phyloP scores from a whole-genome alignment of 1,140 invertebrate genomes.

The Drosophila sulfurigaster region DNA sequence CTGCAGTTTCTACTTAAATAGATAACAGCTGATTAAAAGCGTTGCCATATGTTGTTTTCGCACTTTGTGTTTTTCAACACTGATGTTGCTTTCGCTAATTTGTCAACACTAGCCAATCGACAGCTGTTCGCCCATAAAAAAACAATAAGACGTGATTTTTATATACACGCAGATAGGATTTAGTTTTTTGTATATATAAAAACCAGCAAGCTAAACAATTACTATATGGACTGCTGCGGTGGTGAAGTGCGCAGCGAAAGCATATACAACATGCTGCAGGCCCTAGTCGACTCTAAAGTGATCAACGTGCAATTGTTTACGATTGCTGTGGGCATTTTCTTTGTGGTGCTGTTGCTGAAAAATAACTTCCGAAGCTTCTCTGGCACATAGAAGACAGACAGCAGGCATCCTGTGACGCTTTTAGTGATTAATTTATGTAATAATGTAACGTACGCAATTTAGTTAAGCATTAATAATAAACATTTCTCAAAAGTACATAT shows the following conservation, averaged over 20 bases:
- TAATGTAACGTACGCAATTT: slow-evolving; percentile 72
- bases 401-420: slow-evolving; percentile 10
- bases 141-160: slow-evolving; percentile 44
- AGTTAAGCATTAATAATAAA: slow-evolving; percentile 71
- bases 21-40: slow-evolving; percentile 24
- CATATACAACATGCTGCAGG: slow-evolving; percentile 77
- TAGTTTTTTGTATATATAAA: slow-evolving; percentile 40
- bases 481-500: slow-evolving; percentile 42
- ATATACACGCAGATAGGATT: slow-evolving; percentile 25
- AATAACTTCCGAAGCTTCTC: slow-evolving; percentile 79
- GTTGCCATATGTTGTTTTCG: slow-evolving; percentile 25
- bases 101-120: slow-evolving; percentile 17
- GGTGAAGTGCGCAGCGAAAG: slow-evolving; percentile 76
- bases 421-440: slow-evolving; percentile 62
- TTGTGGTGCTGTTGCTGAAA: slow-evolving; percentile 75
- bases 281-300: slow-evolving; percentile 78
- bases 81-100: neutral
- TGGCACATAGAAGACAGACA: slow-evolving; percentile 57
- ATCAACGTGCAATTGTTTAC: slow-evolving; percentile 80
- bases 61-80: slow-evolving; percentile 11
- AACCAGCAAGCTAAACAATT: slow-evolving; percentile 37
- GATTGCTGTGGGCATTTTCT: slow-evolving; percentile 81
- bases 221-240: slow-evolving; percentile 78
- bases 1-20: neutral
- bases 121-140: slow-evolving; percentile 60